phyloP scores from a whole-genome alignment of 2,113 vertebrate species.

The Gracilinanus agilis region DNA sequence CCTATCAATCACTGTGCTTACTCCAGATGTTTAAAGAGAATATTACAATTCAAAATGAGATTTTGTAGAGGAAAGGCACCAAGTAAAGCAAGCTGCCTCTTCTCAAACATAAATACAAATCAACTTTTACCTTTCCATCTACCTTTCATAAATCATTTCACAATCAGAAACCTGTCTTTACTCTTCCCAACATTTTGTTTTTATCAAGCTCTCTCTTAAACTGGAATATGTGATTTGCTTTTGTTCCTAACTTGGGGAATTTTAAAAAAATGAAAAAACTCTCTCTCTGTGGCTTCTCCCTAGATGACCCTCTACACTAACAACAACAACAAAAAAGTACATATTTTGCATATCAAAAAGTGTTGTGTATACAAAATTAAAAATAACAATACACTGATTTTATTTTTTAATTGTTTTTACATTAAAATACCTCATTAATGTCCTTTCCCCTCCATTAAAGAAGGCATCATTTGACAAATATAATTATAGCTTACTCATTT shows the following conservation, averaged over 20 bases:
- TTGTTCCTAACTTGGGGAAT: not conserved
- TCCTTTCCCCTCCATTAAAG: too few species aligned
- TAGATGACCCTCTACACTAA: too few species aligned
- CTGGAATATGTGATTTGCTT: constrained; percentile 15
- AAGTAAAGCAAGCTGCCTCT: constrained; percentile 1
- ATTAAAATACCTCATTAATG: too few species aligned
- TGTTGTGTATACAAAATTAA: too few species aligned
- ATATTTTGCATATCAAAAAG: too few species aligned
- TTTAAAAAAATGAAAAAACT: not conserved
- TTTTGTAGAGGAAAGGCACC: constrained; percentile 32
- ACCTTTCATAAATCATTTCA: constrained; percentile 65
- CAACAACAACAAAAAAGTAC: too few species aligned
- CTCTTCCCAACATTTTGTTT: constrained; percentile 30
- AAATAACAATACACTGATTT: too few species aligned
- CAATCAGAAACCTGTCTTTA: constrained; percentile 44
- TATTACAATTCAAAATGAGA: constrained; percentile 47
- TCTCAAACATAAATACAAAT: constrained; percentile 68
- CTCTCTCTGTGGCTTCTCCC: not conserved
- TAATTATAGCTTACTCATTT: too few species aligned
- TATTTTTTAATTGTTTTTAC: too few species aligned
- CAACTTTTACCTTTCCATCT: constrained; percentile 61
- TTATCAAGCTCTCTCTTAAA: constrained; percentile 42
- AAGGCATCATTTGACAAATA: too few species aligned
- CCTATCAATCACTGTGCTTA: constrained; percentile 60
- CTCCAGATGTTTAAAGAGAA: constrained; percentile 57